Percentiles rank a stretch among this genome's conserved stretches.
Conservation (phyloP, 2,888 invertebrate species). For the Danaus chrysippus region DNA sequence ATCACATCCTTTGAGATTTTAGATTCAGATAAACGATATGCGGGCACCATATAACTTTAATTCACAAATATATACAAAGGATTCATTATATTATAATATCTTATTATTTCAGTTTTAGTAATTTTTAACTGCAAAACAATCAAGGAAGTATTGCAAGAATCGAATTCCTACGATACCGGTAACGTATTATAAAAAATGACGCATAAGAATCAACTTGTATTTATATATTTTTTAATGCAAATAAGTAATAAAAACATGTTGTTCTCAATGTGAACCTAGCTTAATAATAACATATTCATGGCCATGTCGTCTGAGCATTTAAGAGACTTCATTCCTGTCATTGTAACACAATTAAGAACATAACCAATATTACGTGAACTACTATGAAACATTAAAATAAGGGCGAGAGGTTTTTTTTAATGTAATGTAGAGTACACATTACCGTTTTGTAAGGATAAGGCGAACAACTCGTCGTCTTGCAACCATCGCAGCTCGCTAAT, state of each 20-base stretch:
- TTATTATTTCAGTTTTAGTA: not conserved
- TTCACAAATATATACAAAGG: not conserved
- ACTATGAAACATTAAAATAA: not conserved
- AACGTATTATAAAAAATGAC: slow-evolving; percentile 21
- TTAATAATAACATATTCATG: slow-evolving; percentile 10
- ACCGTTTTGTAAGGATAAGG: slow-evolving; percentile 76
- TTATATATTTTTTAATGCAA: slow-evolving; percentile 1
- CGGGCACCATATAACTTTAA: slow-evolving; percentile 1
- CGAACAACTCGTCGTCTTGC: slow-evolving; percentile 72
- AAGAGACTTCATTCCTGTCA: slow-evolving; percentile 13
- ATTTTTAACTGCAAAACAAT: not conserved
- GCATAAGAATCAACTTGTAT: slow-evolving; percentile 7
- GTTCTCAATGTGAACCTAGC: not conserved
- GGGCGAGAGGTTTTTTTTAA: not conserved
- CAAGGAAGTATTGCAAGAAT: not conserved
- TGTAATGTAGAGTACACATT: slow-evolving; percentile 26
- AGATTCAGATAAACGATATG: slow-evolving; percentile 1
- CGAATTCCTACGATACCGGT: slow-evolving; percentile 15
- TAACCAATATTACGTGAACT: slow-evolving; percentile 1
- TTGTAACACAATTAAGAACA: slow-evolving; percentile 3
- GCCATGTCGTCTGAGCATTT: slow-evolving; percentile 12
- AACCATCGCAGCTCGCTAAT: slow-evolving; percentile 75
- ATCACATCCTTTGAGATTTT: not conserved
- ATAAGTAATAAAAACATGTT: not conserved
- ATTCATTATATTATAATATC: not conserved